These are phyloP conservation scores for Stegophylla sp. DNA, from an alignment of 2,888 invertebrate genomes.

Conservation along the genomic window DNA sequence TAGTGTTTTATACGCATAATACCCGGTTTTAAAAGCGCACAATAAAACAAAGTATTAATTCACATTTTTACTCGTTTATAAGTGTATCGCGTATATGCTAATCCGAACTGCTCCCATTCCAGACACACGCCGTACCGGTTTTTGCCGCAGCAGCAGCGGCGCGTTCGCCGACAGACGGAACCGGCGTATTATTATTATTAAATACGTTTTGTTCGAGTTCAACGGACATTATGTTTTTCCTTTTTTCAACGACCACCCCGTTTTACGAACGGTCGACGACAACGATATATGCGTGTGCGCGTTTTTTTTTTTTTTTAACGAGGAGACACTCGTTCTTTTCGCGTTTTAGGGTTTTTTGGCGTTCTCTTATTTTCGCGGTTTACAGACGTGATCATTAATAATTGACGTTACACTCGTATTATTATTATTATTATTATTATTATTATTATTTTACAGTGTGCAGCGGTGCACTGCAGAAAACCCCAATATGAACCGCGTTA, in stretches of 20 bases:
- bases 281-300: neutral
- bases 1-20: conserved; percentile 34
- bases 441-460: no score
- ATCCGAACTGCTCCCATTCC: conserved; percentile 58
- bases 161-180: conserved; percentile 22
- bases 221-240: conserved; percentile 34
- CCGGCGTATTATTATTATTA: conserved; percentile 24
- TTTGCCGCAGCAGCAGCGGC: conserved; percentile 10
- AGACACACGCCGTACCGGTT: conserved; percentile 27
- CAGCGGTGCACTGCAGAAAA: no score
- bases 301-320: no score
- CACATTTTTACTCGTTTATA: neutral
- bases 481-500: no score
- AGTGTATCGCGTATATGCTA: conserved; percentile 56
- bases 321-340: no score
- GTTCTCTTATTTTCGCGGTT: no score
- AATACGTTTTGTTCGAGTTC: conserved; percentile 41
- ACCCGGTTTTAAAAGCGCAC: conserved; percentile 49
- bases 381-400: no score
- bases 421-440: neutral
- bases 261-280: neutral
- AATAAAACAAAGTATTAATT: conserved; percentile 51
- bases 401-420: no score
- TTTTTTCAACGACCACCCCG: neutral
- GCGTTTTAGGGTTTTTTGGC: neutral